Base-by-base conservation (phyloP, 64 coral and sea anemone species). In the Montipora capricornis region DNA sequence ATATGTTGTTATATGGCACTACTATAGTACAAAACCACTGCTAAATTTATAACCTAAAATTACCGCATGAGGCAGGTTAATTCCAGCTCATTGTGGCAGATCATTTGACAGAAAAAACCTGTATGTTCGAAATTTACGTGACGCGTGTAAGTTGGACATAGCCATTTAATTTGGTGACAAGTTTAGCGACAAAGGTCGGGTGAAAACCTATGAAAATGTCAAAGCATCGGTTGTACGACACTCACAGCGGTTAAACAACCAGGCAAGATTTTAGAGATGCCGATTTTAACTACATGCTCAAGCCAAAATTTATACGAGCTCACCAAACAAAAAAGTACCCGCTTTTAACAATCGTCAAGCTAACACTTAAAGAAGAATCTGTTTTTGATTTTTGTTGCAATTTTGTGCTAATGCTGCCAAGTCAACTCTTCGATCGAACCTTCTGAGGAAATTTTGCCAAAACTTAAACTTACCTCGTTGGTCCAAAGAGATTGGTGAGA, bases 201-300 rank as follows among this genome's bases (percentile, higher is more conserved):
- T 49, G 44, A 86, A 86, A 73, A 70, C 64, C 66, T 37, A 73
- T 48, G 66, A 71, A 70, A 66, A 62, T 86, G 82, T 73, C 82
- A 73, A 10, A 71, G 16, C 15, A 86, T 68, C 20, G 44, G 11
- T 24, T 24, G 44, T 69, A 45, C 19, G 47, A 86, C 62, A 71
- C 60, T 70, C 53, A 57, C 6, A 6, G 66, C 44, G 82, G 82
- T 86, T 86, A 86, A 86, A 86, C 82, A 86, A 86, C 82, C 66
- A 12, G 82, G 6, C 16, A 86, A 67, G 24, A 66, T 17, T 46
- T 76, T 76, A 47, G 1, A 6, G 22, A 7, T 20, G 60, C 29
- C 81, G 20, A 81, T 80, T 81, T 11, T 19, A 22, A 68, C 47
- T 22, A 2, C 76, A 49, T 78, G 45, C 26, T 78, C 68, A 71